Evolutionary conservation across 1,140 invertebrate species (phyloP).

Genomic region (Vanessa atalanta): DNA sequence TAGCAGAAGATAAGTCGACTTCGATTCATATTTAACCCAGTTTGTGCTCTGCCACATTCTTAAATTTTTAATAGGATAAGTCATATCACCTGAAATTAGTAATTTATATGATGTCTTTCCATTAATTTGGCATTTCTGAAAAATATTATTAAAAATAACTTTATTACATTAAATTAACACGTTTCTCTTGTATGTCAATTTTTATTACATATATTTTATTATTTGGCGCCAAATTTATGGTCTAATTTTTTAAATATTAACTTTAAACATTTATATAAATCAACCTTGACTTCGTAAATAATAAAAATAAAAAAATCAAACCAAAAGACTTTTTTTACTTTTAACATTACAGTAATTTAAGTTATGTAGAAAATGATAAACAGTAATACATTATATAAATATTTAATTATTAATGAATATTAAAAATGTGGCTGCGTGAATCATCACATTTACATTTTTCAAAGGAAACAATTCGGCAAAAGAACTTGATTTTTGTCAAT

Average conservation of each 20-base stretch:
- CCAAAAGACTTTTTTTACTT: too few species aligned
- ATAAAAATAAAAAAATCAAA: too few species aligned
- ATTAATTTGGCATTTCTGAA: neutral
- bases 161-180: neutral
- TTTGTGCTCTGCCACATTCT: conserved; percentile 51
- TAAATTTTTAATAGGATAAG: conserved; percentile 58
- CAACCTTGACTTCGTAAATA: too few species aligned
- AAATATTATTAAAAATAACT: neutral
- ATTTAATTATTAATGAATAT: too few species aligned
- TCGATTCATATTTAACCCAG: conserved; percentile 57
- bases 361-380: too few species aligned
- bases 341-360: too few species aligned
- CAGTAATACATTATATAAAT: too few species aligned
- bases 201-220: neutral
- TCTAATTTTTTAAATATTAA: neutral
- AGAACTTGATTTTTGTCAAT: too few species aligned
- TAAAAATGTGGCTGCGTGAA: too few species aligned
- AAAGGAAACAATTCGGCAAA: too few species aligned
- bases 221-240: neutral
- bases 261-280: too few species aligned
- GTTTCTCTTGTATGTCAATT: neutral
- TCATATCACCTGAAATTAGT: neutral
- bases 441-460: too few species aligned
- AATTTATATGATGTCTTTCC: neutral
- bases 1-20: conserved; percentile 41